Base-by-base conservation (phyloP, 2,113 vertebrate genomes). In the Pterophyllum scalare region DNA sequence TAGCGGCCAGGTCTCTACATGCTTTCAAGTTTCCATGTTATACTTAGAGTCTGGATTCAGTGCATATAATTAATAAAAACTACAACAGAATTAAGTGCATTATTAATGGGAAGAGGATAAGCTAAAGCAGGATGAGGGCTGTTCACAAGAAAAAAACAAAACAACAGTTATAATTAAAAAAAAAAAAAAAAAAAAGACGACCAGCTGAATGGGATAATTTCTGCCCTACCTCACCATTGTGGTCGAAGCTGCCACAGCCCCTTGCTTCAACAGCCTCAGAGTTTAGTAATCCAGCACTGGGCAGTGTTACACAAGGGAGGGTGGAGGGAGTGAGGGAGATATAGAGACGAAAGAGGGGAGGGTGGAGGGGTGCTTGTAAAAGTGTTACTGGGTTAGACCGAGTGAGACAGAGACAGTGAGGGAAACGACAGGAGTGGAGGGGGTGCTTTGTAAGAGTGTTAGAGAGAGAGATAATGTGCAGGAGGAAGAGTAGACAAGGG, bases 191-290 rank as follows among this genome's bases (percentile, higher is more conserved):
- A 5, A 75, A 31, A 40, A 26, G 1, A 3, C 24, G 38, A 60
- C 4, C 46, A 80, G 82, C 24, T 74, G 58, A 88, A 64, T 9
- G 65, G 84, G 78, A 86, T 87, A 1, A 70, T 64, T 82, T 84
- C 79, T 82, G 70, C 80, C 96, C 95, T 96, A 97, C 96, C 96
- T 96, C 95, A 97, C 96, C 97, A 96, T 97, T 94, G 89, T 96
- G 92, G 89, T 87, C 77, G 77, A 91, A 95, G 94, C 89, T 91
- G 92, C 79, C 92, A 87, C 91, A 90, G 83, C 84, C 79, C 40
- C 89, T 81, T 78, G 89, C 82, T 91, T 93, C 81, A 81, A 83
- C 84, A 84, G 70, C 83, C 20, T 90, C 89, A 89, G 83, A 92
- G 79, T 1, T 90, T 67, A 87, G 91, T 95, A 95, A 94, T 96